Evolutionary conservation across 2,797 vertebrate species (phyloP), one percentile per base, ranked within the genome.

Genomic region (Leuciscus waleckii): DNA sequence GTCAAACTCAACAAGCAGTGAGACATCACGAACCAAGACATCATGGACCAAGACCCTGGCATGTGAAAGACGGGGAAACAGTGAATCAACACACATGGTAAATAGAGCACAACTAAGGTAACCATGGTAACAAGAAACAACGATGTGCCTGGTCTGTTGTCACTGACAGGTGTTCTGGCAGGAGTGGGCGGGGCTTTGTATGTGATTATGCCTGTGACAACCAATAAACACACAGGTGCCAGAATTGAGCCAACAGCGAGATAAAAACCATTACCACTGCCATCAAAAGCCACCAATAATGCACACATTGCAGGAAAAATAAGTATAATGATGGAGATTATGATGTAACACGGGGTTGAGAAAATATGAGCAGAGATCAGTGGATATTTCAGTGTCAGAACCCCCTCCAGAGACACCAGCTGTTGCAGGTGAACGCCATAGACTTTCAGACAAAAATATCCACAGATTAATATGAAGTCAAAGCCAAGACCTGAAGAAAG

Each of bases 51-150:
- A 49, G 14, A 21, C 4, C 0, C 13, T n/a, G n/a, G n/a, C n/a
- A 4, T 10, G 0, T 2, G 0, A 1, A 16, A 9, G 17, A 26
- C 0, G 0, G 0, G 0, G 5, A n/a, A 11, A 63, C 1, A 46
- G 21, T 6, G 1, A 13, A 35, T 2, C 23, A 65, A 10, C 39
- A 83, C 21, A 63, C 2, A 17, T 16, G 54, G 70, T 49, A 39
- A 11, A 75, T 23, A 75, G 5, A 46, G 11, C 35, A 73, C n/a
- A 39, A 69, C 21, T 21, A 68, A 13, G 26, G 21, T 32, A 46
- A 49, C 19, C 11, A 39, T 71, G 23, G 5, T 7, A 10, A 68
- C 35, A 54, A 29, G 21, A 14, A 82, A 71, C 26, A 82, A 7
- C 23, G 3, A 13, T 63, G 26, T 7, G 2, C 69, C 39, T 82